phyloP scores from a whole-genome alignment of 2,113 vertebrate genomes.

The Salvelinus sp. region DNA sequence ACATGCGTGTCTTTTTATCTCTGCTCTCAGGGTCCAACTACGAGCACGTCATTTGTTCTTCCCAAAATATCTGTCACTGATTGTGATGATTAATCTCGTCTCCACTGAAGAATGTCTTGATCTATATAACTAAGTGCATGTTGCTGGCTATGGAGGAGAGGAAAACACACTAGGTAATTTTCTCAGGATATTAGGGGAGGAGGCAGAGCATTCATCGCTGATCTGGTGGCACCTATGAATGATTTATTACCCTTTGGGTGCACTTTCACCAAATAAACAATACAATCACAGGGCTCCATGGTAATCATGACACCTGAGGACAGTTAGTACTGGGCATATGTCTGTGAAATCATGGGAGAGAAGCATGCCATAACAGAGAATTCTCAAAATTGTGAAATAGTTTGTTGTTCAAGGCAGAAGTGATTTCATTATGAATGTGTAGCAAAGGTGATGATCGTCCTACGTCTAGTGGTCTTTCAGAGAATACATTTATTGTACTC shows the following conservation, averaged over 20 bases:
- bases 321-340: neutral
- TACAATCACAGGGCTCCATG: neutral
- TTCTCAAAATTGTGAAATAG: no score
- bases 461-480: no score
- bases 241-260: slow-evolving; percentile 19
- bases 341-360: no score
- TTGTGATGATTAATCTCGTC: slow-evolving; percentile 42
- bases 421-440: no score
- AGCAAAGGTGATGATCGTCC: no score
- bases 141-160: slow-evolving; percentile 26
- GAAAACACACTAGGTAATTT: slow-evolving; percentile 39
- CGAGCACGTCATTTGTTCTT: slow-evolving; percentile 26
- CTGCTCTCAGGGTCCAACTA: slow-evolving; percentile 19
- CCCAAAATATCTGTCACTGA: slow-evolving; percentile 38
- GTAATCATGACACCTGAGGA: neutral
- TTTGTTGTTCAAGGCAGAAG: no score
- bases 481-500: no score
- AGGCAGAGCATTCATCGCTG: slow-evolving; percentile 19
- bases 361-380: no score
- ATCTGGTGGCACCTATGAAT: slow-evolving; percentile 18
- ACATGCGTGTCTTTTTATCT: slow-evolving; percentile 5
- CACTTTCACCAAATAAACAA: slow-evolving; percentile 9
- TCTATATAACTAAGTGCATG: slow-evolving; percentile 38
- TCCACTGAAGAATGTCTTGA: slow-evolving; percentile 43
- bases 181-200: slow-evolving; percentile 36